Conservation (phyloP, 2,797 vertebrate species). For the Erethizon dorsatum region DNA sequence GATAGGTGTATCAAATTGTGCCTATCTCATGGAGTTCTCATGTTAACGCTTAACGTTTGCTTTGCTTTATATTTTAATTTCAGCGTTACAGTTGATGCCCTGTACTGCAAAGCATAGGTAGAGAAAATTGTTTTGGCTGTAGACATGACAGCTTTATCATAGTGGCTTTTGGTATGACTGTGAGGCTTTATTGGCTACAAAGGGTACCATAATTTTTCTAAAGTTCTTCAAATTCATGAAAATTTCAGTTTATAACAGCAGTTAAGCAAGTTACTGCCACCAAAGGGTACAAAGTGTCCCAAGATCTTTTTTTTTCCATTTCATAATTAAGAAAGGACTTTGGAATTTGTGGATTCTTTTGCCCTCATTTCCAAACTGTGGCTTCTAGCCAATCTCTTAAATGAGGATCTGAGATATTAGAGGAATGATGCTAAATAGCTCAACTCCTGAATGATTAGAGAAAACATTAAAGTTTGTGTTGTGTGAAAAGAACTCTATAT, state of each 20-base stretch:
- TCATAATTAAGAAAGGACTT: not conserved
- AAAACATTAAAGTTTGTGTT: slow-evolving; percentile 9
- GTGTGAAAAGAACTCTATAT: not conserved
- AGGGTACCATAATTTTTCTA: not conserved
- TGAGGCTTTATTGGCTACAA: not conserved
- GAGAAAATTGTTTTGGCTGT: not conserved
- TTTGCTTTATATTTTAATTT: slow-evolving; percentile 46
- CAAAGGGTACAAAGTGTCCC: not conserved
- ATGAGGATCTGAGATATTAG: not conserved
- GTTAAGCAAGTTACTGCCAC: not conserved
- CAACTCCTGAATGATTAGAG: not conserved
- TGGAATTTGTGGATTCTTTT: not conserved
- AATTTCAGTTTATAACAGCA: not conserved
- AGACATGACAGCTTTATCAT: not conserved
- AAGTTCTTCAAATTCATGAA: not conserved
- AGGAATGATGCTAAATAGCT: not conserved
- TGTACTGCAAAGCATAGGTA: not conserved
- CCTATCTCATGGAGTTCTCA: not conserved
- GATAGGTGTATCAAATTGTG: not conserved
- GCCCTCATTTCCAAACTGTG: not conserved
- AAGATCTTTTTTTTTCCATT: not conserved
- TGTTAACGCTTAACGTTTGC: not conserved
- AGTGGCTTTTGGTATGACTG: not conserved
- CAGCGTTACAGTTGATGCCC: not conserved
- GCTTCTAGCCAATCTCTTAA: not conserved